Base-by-base conservation (phyloP, 2,113 vertebrate genomes). In the Pantherophis guttatus region DNA sequence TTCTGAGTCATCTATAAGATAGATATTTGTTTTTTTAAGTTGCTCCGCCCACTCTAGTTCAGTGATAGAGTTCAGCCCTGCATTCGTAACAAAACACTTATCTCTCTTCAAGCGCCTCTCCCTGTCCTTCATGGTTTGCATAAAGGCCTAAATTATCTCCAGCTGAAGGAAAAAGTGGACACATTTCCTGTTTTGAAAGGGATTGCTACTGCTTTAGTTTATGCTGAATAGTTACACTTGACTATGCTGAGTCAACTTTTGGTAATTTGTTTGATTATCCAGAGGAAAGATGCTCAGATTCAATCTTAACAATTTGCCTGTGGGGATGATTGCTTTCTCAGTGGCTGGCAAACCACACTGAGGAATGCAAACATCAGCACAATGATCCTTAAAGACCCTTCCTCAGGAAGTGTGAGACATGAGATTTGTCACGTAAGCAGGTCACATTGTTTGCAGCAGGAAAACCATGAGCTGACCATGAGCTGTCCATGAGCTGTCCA, bases 201-300 rank as follows among this genome's bases (percentile, higher is more conserved):
- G 44, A 54, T 53, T 86, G 48, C 29, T 65, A n/a, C 59, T 86
- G 21, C 88, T 90, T 93, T 93, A 8, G 15, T 90, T 54, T 57
- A 81, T 54, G 50, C 39, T 29, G 48, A 59, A 93, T 58, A 62
- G 48, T 90, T 90, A 54, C 13, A 29, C 48, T 65, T 86, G 23
- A 52, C 44, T 90, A 9, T 59, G 19, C 39, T 58, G 23, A 75
- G 91, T 4, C 53, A 92, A 50, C 15, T 12, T 88, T 88, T 17
- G n/a, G 53, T n/a, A 52, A 33, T 90, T 70, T 93, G 62, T 85
- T 65, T 89, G 54, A 33, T 90, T 93, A 90, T 17, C 75, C 53
- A 90, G 89, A 90, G 54, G 52, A 86, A 58, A 48, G 19, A 65
- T 86, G n/a, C 39, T 90, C 75, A 90, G n/a, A 86, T 39, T 0